These are phyloP conservation scores for Apostichopus japonicus DNA, from an alignment of 35 echinoderm and acorn worm species.

Conservation along the genomic window DNA sequence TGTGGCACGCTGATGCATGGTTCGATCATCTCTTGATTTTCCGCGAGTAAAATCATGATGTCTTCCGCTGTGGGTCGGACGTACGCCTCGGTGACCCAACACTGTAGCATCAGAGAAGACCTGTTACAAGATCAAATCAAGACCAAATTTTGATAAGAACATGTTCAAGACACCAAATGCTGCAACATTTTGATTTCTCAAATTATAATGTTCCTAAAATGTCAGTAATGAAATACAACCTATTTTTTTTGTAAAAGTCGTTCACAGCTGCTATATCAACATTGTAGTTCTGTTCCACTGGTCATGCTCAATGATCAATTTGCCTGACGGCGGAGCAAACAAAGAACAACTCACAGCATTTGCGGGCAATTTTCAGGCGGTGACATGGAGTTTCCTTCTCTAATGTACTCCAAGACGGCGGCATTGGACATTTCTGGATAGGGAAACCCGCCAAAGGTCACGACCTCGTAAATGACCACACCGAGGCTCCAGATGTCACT, in stretches of 20 bases:
- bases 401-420: constrained; percentile 81
- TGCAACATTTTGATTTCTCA: too few relatives aligned
- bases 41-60: constrained; percentile 61
- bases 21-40: constrained; percentile 62
- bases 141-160: too few relatives aligned
- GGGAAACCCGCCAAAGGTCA: constrained; percentile 91
- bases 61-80: constrained; percentile 78
- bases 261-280: too few relatives aligned
- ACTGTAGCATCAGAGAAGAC: constrained; percentile 68
- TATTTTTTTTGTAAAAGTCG: too few relatives aligned
- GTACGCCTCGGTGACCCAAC: constrained; percentile 78
- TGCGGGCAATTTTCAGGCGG: constrained; percentile 73
- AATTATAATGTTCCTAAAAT: too few relatives aligned
- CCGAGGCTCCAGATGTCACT: constrained; percentile 88
- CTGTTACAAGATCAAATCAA: constrained; percentile 16
- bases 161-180: too few relatives aligned
- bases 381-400: constrained; percentile 68
- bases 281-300: background rate
- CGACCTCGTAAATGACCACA: constrained; percentile 84
- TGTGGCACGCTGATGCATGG: constrained; percentile 77
- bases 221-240: too few relatives aligned
- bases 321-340: background rate
- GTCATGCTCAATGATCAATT: too few relatives aligned
- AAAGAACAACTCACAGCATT: constrained; percentile 70
- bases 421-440: constrained; percentile 83